Percentiles rank a stretch among this genome's conserved stretches.
Evolutionary conservation across 2,797 vertebrate genomes (phyloP).

Genomic region (Ambastaia sidthimunki): DNA sequence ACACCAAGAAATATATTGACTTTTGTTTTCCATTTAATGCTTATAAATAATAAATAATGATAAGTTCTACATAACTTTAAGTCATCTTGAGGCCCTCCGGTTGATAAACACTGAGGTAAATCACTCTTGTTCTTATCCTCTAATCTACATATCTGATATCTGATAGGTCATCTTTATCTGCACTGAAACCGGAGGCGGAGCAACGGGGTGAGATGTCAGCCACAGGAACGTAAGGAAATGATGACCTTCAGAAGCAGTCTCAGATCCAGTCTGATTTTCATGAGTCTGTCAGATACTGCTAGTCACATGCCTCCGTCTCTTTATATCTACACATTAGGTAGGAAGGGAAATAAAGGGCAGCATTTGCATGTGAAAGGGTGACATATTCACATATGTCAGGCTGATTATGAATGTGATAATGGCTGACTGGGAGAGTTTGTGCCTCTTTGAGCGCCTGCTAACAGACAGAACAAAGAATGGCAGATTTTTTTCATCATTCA

Average conservation of each 20-base stretch:
- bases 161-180: constrained; percentile 42
- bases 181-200: constrained; percentile 31
- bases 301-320: background rate
- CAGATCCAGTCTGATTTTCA: background rate
- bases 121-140: background rate
- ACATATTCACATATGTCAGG: constrained; percentile 46
- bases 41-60: no score
- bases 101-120: background rate
- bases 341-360: constrained; percentile 7
- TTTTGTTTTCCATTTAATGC: no score
- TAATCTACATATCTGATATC: constrained; percentile 1
- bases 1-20: no score
- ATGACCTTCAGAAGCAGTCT: constrained; percentile 51
- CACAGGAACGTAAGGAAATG: constrained; percentile 10
- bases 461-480: constrained; percentile 3
- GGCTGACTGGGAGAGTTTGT: background rate
- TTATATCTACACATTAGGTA: constrained; percentile 11
- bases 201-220: constrained; percentile 27
- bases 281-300: constrained; percentile 15
- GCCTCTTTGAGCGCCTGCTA: background rate
- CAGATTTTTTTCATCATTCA: background rate
- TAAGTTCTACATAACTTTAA: no score
- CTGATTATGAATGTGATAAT: constrained; percentile 29
- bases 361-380: constrained; percentile 46
- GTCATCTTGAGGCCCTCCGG: no score